These are phyloP conservation scores for Ochotona princeps DNA, from an alignment of 2,113 vertebrate genomes.

Conservation along the genomic window DNA sequence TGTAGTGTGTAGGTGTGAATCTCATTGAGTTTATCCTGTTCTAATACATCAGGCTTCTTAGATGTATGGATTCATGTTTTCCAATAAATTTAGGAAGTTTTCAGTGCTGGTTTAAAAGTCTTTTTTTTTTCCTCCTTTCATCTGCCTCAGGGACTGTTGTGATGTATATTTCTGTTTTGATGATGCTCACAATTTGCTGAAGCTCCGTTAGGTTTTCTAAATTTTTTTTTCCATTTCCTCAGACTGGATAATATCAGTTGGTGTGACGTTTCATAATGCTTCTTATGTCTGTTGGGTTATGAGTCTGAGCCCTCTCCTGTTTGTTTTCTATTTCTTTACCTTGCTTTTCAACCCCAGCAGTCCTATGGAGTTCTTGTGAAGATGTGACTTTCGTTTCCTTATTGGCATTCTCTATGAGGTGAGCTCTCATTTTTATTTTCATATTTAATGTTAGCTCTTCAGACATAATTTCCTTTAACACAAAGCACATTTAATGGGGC, in stretches of 20 bases:
- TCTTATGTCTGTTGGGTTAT: neutral
- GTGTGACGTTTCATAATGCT: too few relatives aligned
- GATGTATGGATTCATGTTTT: neutral
- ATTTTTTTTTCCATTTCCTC: too few relatives aligned
- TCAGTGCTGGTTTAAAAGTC: neutral
- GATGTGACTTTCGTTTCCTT: neutral
- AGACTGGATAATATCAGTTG: neutral
- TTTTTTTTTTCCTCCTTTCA: neutral
- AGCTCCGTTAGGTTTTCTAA: neutral
- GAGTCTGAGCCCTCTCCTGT: neutral
- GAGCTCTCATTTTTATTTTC: neutral
- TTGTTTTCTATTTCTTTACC: neutral
- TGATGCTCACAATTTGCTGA: neutral
- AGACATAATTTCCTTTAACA: neutral
- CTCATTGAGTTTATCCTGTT: neutral
- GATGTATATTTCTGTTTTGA: too few relatives aligned
- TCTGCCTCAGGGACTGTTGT: too few relatives aligned
- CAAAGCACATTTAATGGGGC: neutral
- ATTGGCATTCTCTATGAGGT: neutral
- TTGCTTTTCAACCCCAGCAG: neutral
- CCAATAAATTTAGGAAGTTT: neutral
- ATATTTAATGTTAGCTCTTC: neutral
- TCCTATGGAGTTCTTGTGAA: neutral
- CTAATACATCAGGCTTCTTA: neutral
- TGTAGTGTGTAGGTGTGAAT: neutral